Evolutionary conservation across 1,140 invertebrate genomes (phyloP), one percentile per base, ranked within the genome.

Genomic region (Nylanderia fulva): DNA sequence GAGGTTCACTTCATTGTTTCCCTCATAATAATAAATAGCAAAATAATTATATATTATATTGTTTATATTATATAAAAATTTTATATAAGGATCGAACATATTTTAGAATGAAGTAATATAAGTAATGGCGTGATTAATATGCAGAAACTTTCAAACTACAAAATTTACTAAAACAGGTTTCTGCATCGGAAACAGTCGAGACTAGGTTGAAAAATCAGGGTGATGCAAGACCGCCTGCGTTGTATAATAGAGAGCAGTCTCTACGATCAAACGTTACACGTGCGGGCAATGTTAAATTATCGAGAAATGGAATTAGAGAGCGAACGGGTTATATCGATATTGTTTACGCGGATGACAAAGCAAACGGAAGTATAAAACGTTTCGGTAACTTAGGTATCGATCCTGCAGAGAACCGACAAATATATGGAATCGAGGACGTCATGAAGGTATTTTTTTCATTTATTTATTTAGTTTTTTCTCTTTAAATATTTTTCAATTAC

Each of bases 251-350:
- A 71, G 64, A 69, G 58, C 48, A 80, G 24, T 69, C 21, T 27
- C 29, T 2, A 9, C 60, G 42, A 68, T 58, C 52, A n/a, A 13
- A 58, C 15, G 1, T 79, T 18, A 15, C 39, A 64, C 33, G 42
- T 18, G 66, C 60, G 21, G 11, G 45, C 42, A 58, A 80, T 29
- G 15, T 15, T 83, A 39, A 54, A 76, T 58, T 24, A 24, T 36
- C 54, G 24, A 54, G 33, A 27, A 29, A 29, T 11, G 21, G 29
- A 11, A n/a, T 39, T 7, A 88, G 3, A 18, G 76, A 92, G 21
- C 90, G 88, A 15, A 87, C 91, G 1, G 93, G 91, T 36, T 94
- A 90, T 52, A 89, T 95, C 7, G 94, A 95, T 9, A 94, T 95
- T 15, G 82, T 94, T 29, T 95, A 94, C 68, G 90, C 92, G 13